Evolutionary conservation across 2,113 vertebrate genomes (phyloP).

Genomic region (Phocoena phocoena): DNA sequence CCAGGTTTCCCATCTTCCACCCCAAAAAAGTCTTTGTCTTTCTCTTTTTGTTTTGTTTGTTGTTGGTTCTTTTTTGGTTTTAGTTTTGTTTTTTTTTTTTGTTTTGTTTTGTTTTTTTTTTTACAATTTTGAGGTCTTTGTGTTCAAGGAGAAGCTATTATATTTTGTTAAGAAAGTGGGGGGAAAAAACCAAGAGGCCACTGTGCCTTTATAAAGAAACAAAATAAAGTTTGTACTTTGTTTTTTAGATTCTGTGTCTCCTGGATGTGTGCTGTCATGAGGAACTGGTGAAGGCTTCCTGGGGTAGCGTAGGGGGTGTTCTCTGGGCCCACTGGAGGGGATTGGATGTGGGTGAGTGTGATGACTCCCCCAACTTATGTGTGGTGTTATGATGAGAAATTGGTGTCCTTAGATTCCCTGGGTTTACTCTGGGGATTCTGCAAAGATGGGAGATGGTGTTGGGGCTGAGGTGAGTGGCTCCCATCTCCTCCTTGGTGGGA

Average conservation of each 20-base stretch:
- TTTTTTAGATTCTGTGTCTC: constrained; percentile 87
- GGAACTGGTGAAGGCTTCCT: background rate
- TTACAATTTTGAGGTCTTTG: constrained; percentile 87
- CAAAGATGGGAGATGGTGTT: background rate
- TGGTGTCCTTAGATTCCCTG: background rate
- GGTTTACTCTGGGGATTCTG: background rate
- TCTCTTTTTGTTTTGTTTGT: constrained; percentile 72
- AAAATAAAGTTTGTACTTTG: constrained; percentile 99
- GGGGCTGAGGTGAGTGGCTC: background rate
- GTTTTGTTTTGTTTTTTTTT: constrained; percentile 73
- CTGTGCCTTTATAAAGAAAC: constrained; percentile 99
- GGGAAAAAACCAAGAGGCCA: constrained; percentile 91
- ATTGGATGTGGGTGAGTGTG: background rate
- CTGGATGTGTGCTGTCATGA: background rate
- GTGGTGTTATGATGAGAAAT: background rate
- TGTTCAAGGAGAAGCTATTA: constrained; percentile 96
- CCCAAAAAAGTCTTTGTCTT: constrained; percentile 73
- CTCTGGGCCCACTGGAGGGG: background rate
- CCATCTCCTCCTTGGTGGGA: background rate
- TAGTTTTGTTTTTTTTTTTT: constrained; percentile 74
- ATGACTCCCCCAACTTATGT: background rate
- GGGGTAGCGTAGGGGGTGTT: background rate
- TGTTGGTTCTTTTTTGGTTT: constrained; percentile 68
- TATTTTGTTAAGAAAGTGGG: constrained; percentile 93
- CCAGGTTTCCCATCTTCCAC: constrained; percentile 68